Percentiles rank a stretch among this genome's conserved stretches.
These are phyloP conservation scores for Eolophus roseicapilla DNA, from an alignment of 2,113 vertebrate species.

Conservation along the genomic window DNA sequence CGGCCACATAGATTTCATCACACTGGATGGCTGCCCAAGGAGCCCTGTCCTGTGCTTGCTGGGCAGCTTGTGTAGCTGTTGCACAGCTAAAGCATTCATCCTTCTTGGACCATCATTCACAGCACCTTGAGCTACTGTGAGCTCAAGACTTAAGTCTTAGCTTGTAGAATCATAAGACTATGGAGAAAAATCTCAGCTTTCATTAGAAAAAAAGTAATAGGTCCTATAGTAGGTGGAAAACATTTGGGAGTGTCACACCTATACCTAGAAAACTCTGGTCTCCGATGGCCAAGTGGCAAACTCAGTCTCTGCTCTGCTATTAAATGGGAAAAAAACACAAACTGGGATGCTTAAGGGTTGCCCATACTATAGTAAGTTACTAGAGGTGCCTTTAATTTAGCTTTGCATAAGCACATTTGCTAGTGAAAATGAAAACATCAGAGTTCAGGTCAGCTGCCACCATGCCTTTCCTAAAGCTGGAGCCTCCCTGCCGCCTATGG, in stretches of 20 bases:
- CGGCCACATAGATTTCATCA: neutral
- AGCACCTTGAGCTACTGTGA: neutral
- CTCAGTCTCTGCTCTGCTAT: neutral
- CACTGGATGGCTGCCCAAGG: neutral
- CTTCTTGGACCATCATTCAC: neutral
- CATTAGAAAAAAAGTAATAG: neutral
- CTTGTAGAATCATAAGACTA: neutral
- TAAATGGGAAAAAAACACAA: neutral
- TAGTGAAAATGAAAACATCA: neutral
- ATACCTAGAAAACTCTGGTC: neutral
- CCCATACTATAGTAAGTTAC: neutral
- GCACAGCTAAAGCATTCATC: neutral
- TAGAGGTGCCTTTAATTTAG: neutral
- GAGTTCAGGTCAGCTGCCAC: neutral
- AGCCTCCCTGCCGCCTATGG: neutral
- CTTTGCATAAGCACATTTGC: neutral
- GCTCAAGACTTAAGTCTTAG: neutral
- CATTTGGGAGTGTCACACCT: neutral
- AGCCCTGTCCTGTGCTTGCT: neutral
- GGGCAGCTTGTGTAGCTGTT: neutral
- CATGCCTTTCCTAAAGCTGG: neutral
- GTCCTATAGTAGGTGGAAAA: neutral
- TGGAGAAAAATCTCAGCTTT: neutral
- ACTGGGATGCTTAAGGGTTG: neutral
- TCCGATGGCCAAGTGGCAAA: neutral